Evolutionary conservation across 2,113 vertebrate genomes (phyloP).

Genomic region (Otocyon megalotis): DNA sequence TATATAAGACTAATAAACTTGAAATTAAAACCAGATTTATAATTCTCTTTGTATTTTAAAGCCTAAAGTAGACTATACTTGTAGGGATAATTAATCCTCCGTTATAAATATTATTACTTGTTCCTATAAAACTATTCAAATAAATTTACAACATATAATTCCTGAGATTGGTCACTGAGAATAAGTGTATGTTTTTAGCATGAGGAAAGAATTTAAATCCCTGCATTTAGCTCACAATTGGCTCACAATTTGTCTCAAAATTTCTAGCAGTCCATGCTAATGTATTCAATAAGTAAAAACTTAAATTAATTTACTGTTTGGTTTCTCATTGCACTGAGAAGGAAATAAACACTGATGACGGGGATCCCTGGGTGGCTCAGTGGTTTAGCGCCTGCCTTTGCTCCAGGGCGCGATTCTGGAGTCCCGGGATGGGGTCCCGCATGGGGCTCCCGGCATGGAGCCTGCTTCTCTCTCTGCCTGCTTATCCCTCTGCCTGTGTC

Average conservation of each 20-base stretch:
- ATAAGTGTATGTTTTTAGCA: not conserved
- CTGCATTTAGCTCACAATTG: not conserved
- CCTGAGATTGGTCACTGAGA: not conserved
- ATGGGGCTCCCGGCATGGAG: no score
- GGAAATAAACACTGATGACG: not conserved
- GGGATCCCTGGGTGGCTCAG: no score
- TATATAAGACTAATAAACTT: not conserved
- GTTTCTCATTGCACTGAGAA: slow-evolving; percentile 3
- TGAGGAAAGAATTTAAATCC: not conserved
- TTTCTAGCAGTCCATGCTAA: not conserved
- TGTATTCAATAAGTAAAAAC: not conserved
- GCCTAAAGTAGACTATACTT: not conserved
- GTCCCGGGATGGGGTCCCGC: no score
- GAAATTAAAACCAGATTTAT: not conserved
- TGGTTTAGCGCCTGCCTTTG: no score
- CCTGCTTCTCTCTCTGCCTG: no score
- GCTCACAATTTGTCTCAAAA: not conserved
- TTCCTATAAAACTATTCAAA: not conserved
- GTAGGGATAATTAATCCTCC: not conserved
- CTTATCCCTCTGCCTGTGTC: no score
- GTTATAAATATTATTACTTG: not conserved
- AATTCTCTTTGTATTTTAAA: not conserved
- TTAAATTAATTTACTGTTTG: not conserved
- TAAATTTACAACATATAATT: not conserved
- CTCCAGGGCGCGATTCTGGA: no score